Evolutionary conservation across 2,113 vertebrate species (phyloP).

Genomic region (Pica pica): DNA sequence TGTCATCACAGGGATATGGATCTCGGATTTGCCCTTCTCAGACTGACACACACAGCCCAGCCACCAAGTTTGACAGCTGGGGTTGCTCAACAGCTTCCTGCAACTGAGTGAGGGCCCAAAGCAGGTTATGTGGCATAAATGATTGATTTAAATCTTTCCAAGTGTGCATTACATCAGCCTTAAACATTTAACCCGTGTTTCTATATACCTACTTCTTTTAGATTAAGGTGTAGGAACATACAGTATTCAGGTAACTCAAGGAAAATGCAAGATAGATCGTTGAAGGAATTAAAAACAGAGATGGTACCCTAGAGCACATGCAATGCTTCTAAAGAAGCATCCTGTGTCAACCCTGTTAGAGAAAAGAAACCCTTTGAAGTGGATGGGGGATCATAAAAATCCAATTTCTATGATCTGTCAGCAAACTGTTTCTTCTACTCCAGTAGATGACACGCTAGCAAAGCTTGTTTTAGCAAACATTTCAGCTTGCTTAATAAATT

Average conservation of each 20-base stretch:
- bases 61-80: not conserved
- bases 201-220: not conserved
- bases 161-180: not conserved
- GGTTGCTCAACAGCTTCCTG: not conserved
- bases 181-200: not conserved
- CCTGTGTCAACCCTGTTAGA: not conserved
- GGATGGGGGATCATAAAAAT: not conserved
- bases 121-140: not conserved
- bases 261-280: not conserved
- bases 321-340: not conserved
- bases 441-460: not conserved
- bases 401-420: not conserved
- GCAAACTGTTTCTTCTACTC: not conserved
- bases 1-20: not conserved
- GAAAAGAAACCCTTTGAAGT: not conserved
- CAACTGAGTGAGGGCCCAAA: accelerated
- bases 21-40: not conserved
- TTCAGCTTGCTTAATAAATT: slow-evolving; percentile 33
- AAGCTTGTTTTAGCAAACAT: slow-evolving; percentile 20
- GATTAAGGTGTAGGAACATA: not conserved
- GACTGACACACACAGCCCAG: too few relatives aligned
- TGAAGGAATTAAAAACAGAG: not conserved
- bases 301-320: not conserved
- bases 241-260: not conserved
- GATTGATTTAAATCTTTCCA: not conserved